Conservation (phyloP, 2,888 invertebrate genomes). For the Seladonia tumulorum region DNA sequence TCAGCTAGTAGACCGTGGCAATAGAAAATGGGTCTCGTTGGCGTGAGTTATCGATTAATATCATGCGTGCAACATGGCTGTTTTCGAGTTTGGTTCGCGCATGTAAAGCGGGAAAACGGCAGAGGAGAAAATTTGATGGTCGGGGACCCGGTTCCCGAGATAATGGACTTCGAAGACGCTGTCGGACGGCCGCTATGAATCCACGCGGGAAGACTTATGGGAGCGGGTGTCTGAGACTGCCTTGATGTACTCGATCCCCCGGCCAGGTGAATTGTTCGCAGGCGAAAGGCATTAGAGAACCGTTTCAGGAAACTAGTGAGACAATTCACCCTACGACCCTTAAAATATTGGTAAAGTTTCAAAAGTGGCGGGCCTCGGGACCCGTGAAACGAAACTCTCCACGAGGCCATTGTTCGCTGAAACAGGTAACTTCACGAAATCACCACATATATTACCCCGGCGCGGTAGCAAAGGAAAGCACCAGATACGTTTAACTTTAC, state of each 20-base stretch:
- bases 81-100: neutral
- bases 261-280: slow-evolving; percentile 75
- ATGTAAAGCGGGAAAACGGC: neutral
- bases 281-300: slow-evolving; percentile 76
- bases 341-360: slow-evolving; percentile 82
- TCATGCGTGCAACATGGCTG: too few relatives aligned
- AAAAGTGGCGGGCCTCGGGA: slow-evolving; percentile 69
- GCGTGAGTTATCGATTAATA: too few relatives aligned
- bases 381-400: slow-evolving; percentile 72
- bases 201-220: slow-evolving; percentile 14
- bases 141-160: neutral
- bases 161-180: slow-evolving; percentile 5
- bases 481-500: slow-evolving; percentile 74
- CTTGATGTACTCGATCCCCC: slow-evolving; percentile 65
- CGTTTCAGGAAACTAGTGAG: slow-evolving; percentile 67
- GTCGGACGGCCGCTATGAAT: slow-evolving; percentile 1
- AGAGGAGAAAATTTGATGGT: neutral
- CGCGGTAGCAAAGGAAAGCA: slow-evolving; percentile 68
- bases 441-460: slow-evolving; percentile 81
- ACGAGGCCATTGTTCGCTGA: slow-evolving; percentile 80
- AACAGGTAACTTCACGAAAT: slow-evolving; percentile 79
- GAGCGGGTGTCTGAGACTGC: slow-evolving; percentile 44
- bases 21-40: too few relatives aligned
- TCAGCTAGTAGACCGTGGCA: too few relatives aligned
- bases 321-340: slow-evolving; percentile 73